A percentile compares a stretch with the other conserved stretches of the same genome.
Conservation (phyloP, 2,888 invertebrate genomes). For the Xylocampa areola region DNA sequence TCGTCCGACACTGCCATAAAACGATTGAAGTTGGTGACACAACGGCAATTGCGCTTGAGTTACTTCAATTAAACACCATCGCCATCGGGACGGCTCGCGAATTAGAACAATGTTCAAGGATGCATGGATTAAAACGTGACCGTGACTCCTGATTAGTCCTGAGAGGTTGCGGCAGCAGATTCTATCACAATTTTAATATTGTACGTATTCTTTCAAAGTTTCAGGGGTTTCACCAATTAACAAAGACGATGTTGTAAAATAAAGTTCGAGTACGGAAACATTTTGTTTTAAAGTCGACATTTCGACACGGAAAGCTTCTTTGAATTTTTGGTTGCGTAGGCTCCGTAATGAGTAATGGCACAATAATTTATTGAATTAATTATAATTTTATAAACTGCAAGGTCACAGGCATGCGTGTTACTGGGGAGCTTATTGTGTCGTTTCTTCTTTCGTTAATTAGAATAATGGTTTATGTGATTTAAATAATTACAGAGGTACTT, state of each 20-base stretch:
- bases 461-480: too few relatives aligned
- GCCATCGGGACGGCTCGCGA: conserved; percentile 48
- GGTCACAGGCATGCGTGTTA: too few relatives aligned
- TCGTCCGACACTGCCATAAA: conserved; percentile 3
- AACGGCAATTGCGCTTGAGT: conserved; percentile 58
- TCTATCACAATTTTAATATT: background rate
- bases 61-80: conserved; percentile 57
- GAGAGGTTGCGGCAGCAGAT: background rate
- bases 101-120: conserved; percentile 45
- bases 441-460: too few relatives aligned
- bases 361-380: too few relatives aligned
- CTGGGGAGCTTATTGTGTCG: too few relatives aligned
- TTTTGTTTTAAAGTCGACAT: conserved; percentile 8
- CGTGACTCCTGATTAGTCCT: too few relatives aligned
- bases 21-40: conserved; percentile 36
- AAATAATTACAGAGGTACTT: too few relatives aligned
- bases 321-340: too few relatives aligned
- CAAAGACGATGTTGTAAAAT: background rate
- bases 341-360: too few relatives aligned
- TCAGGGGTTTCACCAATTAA: conserved; percentile 4
- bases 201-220: conserved; percentile 3
- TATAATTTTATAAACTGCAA: too few relatives aligned
- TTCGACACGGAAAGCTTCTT: too few relatives aligned
- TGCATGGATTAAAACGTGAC: conserved; percentile 32
- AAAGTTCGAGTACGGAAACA: background rate